phyloP scores from a whole-genome alignment of 2,797 vertebrate genomes.

The Basileuterus tristriatus region DNA sequence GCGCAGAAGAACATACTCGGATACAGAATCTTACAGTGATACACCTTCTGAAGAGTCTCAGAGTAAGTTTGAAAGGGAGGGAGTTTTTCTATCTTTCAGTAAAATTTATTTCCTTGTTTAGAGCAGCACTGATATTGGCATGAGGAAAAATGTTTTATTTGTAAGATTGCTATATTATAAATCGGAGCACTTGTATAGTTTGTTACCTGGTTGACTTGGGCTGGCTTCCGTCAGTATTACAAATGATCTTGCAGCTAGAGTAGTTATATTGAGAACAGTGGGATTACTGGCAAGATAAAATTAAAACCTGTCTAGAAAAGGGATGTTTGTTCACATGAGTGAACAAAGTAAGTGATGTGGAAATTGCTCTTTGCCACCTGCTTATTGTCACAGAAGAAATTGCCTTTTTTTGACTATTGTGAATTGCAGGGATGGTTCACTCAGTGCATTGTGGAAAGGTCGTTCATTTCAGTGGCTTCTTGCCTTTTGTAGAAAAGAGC shows the following conservation, averaged over 20 bases:
- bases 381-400: neutral
- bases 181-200: neutral
- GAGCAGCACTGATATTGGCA: neutral
- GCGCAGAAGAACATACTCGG: constrained; percentile 80
- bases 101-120: neutral
- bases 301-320: neutral
- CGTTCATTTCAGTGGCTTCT: neutral
- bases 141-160: neutral
- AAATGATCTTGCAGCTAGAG: neutral
- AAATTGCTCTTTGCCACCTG: neutral
- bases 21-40: constrained; percentile 81
- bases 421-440: neutral
- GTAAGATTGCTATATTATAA: neutral
- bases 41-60: constrained; percentile 78
- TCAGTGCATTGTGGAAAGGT: neutral
- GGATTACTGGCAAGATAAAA: neutral
- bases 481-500: neutral
- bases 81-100: neutral
- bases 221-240: neutral
- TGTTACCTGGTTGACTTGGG: neutral
- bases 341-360: neutral
- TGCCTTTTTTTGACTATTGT: neutral
- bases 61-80: constrained; percentile 76
- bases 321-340: neutral
- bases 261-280: neutral